Evolutionary conservation across 2,797 vertebrate species (phyloP).

Genomic region (Sphaeramia orbicularis): DNA sequence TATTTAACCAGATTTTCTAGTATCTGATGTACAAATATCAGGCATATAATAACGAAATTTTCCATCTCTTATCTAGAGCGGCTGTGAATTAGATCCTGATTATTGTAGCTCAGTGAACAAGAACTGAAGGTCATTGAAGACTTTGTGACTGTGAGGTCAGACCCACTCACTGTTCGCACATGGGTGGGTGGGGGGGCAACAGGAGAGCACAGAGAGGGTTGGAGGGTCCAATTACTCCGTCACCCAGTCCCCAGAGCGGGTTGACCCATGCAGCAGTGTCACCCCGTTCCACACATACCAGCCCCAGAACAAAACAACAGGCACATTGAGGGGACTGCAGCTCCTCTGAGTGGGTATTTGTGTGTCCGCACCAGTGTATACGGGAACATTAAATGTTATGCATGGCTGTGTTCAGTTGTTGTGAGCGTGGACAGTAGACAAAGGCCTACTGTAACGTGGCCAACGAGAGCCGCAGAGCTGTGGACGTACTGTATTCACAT

Average conservation of each 20-base stretch:
- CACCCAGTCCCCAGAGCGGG: constrained; percentile 53
- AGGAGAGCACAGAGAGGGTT: constrained; percentile 26
- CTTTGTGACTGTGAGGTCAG: constrained; percentile 53
- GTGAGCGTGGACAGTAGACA: constrained; percentile 52
- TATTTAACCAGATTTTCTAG: neutral
- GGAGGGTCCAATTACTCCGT: constrained; percentile 70
- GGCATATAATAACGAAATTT: neutral
- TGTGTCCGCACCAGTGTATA: constrained; percentile 11
- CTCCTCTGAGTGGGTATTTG: constrained; percentile 25
- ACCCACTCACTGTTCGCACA: constrained; percentile 53
- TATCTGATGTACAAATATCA: constrained; percentile 9
- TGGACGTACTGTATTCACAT: constrained; percentile 1
- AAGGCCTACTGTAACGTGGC: constrained; percentile 60
- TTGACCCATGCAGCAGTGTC: constrained; percentile 70
- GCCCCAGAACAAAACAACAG: constrained; percentile 71
- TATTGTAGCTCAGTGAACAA: constrained; percentile 14
- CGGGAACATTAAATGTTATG: constrained; percentile 56
- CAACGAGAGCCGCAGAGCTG: neutral
- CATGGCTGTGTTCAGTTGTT: constrained; percentile 56
- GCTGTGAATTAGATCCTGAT: constrained; percentile 22
- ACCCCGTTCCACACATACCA: constrained; percentile 74
- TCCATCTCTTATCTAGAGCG: constrained; percentile 5
- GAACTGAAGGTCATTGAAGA: constrained; percentile 48
- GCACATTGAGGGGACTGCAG: constrained; percentile 68
- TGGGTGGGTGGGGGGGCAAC: constrained; percentile 2